These are phyloP conservation scores for Drosophila ogumai DNA, from an alignment of 1,140 invertebrate species.

Conservation along the genomic window DNA sequence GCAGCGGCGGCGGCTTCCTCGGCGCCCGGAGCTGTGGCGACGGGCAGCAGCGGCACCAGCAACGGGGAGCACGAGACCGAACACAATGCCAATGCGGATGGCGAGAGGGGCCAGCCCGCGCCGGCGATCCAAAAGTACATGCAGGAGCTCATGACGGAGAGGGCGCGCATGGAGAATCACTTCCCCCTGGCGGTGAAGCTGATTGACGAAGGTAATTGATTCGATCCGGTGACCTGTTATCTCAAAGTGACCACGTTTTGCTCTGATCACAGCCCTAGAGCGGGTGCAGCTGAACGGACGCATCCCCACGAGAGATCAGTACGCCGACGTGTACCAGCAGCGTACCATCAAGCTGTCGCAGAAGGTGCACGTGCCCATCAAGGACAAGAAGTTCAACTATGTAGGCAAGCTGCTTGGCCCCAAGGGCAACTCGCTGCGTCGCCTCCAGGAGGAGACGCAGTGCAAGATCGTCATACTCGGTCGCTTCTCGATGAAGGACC, in stretches of 20 bases:
- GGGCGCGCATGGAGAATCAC: constrained; percentile 80
- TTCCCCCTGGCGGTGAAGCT: constrained; percentile 81
- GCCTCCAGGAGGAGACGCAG: constrained; percentile 97
- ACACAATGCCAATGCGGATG: constrained; percentile 63
- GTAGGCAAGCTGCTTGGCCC: constrained; percentile 97
- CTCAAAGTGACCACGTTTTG: constrained; percentile 1
- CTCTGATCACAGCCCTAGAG: constrained; percentile 86
- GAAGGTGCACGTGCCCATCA: constrained; percentile 94
- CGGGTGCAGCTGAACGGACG: constrained; percentile 87
- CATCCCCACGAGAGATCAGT: constrained; percentile 88
- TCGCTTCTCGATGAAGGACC: constrained; percentile 97
- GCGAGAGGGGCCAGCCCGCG: constrained; percentile 66
- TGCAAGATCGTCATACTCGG: constrained; percentile 98
- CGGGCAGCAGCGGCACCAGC: constrained; percentile 46
- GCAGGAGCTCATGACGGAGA: constrained; percentile 77
- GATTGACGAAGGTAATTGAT: constrained; percentile 82
- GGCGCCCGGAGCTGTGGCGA: constrained; percentile 42
- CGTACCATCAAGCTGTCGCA: constrained; percentile 93
- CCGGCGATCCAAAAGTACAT: constrained; percentile 81
- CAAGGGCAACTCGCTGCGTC: constrained; percentile 96
- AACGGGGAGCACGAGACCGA: constrained; percentile 79
- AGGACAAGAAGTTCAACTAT: constrained; percentile 98
- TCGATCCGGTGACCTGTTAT: constrained; percentile 13
- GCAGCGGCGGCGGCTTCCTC: constrained; percentile 28
- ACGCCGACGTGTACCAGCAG: constrained; percentile 94